A percentile compares a stretch with the other conserved stretches of the same genome.
phyloP scores from a whole-genome alignment of 2,888 invertebrate species.

The Orchesella flavescens region DNA sequence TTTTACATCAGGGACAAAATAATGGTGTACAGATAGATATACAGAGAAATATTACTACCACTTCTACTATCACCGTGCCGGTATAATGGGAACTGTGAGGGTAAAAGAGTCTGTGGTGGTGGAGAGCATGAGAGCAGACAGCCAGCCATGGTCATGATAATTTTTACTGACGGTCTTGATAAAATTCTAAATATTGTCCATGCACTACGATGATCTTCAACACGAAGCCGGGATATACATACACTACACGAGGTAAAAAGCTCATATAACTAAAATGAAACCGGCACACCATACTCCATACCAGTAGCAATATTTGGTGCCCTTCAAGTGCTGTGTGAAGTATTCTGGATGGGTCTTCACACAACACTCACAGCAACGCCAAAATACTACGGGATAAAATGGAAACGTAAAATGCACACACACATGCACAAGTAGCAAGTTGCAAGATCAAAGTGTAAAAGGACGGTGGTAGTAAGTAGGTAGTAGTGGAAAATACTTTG shows the following conservation, averaged over 20 bases:
- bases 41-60: constrained; percentile 19
- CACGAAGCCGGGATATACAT: neutral
- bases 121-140: too few species aligned
- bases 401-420: constrained; percentile 10
- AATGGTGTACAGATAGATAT: too few species aligned
- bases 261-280: too few species aligned
- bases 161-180: constrained; percentile 47
- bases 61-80: neutral
- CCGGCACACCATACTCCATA: too few species aligned
- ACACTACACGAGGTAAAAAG: neutral
- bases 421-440: constrained; percentile 44
- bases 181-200: constrained; percentile 28
- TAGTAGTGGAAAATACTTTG: neutral
- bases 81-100: too few species aligned
- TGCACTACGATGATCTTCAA: too few species aligned
- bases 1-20: too few species aligned
- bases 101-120: too few species aligned
- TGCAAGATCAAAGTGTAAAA: constrained; percentile 37
- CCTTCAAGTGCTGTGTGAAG: too few species aligned
- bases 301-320: too few species aligned
- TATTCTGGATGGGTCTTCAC: neutral
- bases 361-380: constrained; percentile 17
- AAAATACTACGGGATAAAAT: too few species aligned
- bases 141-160: constrained; percentile 13
- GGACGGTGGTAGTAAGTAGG: constrained; percentile 38